Percentiles rank a stretch among this genome's conserved stretches.
Conservation (phyloP, 2,797 vertebrate species). For the Gymnopithys bicolor region DNA sequence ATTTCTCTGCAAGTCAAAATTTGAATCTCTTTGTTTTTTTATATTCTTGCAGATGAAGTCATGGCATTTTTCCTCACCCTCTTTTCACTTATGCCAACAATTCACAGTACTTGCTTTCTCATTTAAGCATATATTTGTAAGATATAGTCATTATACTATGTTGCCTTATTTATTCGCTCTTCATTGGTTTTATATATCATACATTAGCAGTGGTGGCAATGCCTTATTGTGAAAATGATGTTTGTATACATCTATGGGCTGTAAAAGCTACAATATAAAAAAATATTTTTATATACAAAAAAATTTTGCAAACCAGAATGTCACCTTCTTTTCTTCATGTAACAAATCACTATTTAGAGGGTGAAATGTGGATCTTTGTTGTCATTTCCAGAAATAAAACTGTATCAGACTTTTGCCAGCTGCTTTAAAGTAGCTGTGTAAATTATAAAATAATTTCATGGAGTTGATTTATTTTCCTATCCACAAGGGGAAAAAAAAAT, state of each 20-base stretch:
- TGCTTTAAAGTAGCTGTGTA: not conserved
- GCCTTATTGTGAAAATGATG: not conserved
- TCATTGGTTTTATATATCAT: not conserved
- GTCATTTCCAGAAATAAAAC: not conserved
- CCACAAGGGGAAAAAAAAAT: not conserved
- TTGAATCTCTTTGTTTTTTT: not conserved
- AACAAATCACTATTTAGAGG: not conserved
- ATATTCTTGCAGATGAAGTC: not conserved
- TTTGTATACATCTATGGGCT: not conserved
- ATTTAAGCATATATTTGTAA: not conserved
- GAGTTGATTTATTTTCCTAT: not conserved
- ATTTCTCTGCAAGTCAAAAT: not conserved
- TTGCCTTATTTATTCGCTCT: not conserved
- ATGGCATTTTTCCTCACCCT: not conserved
- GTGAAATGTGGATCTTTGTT: not conserved
- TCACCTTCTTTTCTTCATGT: not conserved
- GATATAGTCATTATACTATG: not conserved
- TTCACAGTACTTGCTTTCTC: not conserved
- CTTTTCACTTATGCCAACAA: not conserved
- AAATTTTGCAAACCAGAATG: not conserved
- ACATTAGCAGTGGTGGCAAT: not conserved
- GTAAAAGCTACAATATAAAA: not conserved
- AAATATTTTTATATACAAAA: not conserved
- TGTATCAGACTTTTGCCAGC: not conserved
- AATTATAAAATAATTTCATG: not conserved